Evolutionary conservation across 1,140 invertebrate genomes (phyloP), one percentile per base, ranked within the genome.

Genomic region (Brachionus plicatilis): DNA sequence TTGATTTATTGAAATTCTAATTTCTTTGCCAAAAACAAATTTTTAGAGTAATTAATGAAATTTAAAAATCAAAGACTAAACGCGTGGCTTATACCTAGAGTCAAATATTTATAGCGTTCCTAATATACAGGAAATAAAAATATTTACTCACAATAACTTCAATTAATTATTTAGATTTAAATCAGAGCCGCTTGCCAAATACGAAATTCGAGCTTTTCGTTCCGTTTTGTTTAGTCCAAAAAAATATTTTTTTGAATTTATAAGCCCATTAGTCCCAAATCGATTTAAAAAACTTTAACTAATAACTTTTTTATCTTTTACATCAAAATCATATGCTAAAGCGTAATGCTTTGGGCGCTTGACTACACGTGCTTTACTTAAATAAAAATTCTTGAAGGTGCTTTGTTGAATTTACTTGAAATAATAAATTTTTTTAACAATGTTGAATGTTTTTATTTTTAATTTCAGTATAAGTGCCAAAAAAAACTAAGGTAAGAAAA

Each of bases 1-100:
- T 60, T 60, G 66, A 68, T 33, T 33, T 68, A 68, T 68, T 33
- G 33, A 68, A 68, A 68, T 33, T 68, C 33, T 68, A 68, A 68
- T 68, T 68, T 60, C n/a, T 68, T 68, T 68, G 65, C 27, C 65
- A 41, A 14, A 68, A 68, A 68, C 11, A 68, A 29, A 33, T 68
- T 68, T 68, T 33, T 1, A 60, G 17, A 60, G 53, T 60, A 60
- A 60, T 60, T 60, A 60, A 20, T 9, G 53, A 60, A 60, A 60
- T 60, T 20, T 9, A 1, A 60, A 56, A 60, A 60, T 60, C 53
- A 60, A 60, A 60, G 53, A 60, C 53, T 20, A 27, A 9, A 60
- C 17, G 9, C 53, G 53, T 60, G 53, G 53, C 17, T 27, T 20
- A 60, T 60, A 60, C 53, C 53, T 60, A 60, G 53, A 60, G 53